Base-by-base conservation (phyloP, 2,888 invertebrate genomes). In the Drosophila pseudotalamancana region DNA sequence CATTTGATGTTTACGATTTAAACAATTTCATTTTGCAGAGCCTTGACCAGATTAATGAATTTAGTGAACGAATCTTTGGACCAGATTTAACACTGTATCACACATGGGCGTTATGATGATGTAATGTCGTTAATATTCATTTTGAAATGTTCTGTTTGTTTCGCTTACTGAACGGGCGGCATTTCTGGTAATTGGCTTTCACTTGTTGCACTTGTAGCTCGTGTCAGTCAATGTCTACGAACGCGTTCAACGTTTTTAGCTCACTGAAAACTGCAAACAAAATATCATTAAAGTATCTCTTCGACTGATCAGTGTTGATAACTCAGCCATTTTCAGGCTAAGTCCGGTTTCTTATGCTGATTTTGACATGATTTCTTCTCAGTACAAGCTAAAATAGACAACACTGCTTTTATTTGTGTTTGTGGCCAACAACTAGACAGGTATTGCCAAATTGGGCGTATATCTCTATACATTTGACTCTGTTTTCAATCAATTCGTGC, bases 101-200 rank as follows among this genome's bases (percentile, higher is more conserved):
- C 31, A 55, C 18, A 29, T 35, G n/a, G 19, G 48, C 35, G 46
- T 53, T 61, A 66, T 35, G 57, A 68, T 82, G 87, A 83, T 68
- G 81, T 77, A 77, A 82, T 74, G 45, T 34, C 48, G 55, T 57
- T 70, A 43, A 39, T 42, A 62, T 42, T 55, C 32, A 42, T 54
- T 46, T 45, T 1, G 29, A 23, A 62, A 56, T 45, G 49, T 55
- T 78, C 61, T 74, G 25, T 51, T 56, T 35, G 27, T 6, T 57
- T 77, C 63, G 79, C 83, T 83, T 83, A 83, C 83, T 83, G 83
- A 68, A 84, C 83, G 61, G 83, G 87, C 67, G 83, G 83, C 83
- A 83, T 83, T 75, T 60, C 61, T 61, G 37, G 74, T 55, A 51
- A 60, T 63, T 77, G 61, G 81, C 70, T 82, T 82, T 82, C 82